Base-by-base conservation (phyloP, 2,888 invertebrate genomes). In the Sphaeridia pumilis region DNA sequence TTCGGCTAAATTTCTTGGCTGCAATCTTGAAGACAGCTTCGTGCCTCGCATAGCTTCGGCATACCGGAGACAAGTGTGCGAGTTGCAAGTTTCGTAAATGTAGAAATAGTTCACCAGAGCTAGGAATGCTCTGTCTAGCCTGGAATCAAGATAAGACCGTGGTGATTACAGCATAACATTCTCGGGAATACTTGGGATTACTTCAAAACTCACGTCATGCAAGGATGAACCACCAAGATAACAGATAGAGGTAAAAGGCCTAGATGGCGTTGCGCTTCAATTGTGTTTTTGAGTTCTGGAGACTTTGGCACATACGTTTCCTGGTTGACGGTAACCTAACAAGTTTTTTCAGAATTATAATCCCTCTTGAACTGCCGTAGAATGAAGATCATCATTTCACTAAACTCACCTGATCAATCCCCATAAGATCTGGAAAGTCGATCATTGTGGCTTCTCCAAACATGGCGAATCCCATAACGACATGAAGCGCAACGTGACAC, bases 361-460 rank as follows among this genome's bases (percentile, higher is more conserved):
- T n/a, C n/a, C n/a, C n/a, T n/a, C n/a, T n/a, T n/a, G n/a, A n/a
- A n/a, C n/a, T n/a, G n/a, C n/a, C n/a, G n/a, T n/a, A n/a, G n/a
- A n/a, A n/a, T n/a, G n/a, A n/a, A n/a, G n/a, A n/a, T n/a, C n/a
- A n/a, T n/a, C n/a, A n/a, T n/a, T n/a, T n/a, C n/a, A n/a, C n/a
- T n/a, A n/a, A n/a, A n/a, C 22, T 20, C 49, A 61, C 61, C 50
- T 61, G 61, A 34, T 57, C 59, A 5, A 61, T 24, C 27, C 61
- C 61, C 36, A 56, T 50, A 25, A 61, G 52, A 22, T 59, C 57
- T 4, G 61, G 61, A 2, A 59, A 49, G 41, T 61, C 61, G n/a
- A 61, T 31, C 57, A 61, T 61, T 1, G 59, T 21, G 26, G 41
- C 57, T n/a, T 58, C 55, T 5, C 61, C 61, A 42, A 59, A 61